These are phyloP conservation scores for Taurulus bubalis DNA, from an alignment of 2,113 vertebrate species.

Conservation along the genomic window DNA sequence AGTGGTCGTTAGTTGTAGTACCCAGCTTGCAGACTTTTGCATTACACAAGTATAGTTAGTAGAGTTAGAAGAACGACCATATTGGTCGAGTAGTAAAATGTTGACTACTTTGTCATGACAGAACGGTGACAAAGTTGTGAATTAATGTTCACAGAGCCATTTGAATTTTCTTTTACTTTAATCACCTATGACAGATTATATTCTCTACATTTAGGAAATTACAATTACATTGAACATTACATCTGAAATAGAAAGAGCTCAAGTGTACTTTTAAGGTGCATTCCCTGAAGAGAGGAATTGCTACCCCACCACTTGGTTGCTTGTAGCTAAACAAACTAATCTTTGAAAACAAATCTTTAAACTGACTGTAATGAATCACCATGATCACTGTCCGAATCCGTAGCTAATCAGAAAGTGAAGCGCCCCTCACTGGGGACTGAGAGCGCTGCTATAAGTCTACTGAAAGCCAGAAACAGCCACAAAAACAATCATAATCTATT, in stretches of 20 bases:
- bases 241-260: background rate
- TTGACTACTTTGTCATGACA: background rate
- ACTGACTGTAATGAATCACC: background rate
- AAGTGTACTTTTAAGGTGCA: background rate
- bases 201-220: slow-evolving; percentile 22
- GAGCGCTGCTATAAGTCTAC: background rate
- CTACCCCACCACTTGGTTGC: background rate
- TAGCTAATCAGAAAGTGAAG: background rate
- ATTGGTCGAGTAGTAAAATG: background rate
- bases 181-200: background rate
- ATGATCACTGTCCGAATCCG: background rate
- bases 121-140: background rate
- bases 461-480: background rate
- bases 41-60: background rate
- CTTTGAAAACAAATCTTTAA: background rate
- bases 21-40: background rate
- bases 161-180: background rate
- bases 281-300: background rate
- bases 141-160: background rate
- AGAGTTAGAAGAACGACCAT: background rate
- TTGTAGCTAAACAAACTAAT: background rate
- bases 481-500: background rate
- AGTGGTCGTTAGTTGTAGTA: background rate
- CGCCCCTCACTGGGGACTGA: background rate
- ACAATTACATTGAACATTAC: background rate